Conservation (phyloP, 2,113 vertebrate genomes). For the Patagioenas fasciata region DNA sequence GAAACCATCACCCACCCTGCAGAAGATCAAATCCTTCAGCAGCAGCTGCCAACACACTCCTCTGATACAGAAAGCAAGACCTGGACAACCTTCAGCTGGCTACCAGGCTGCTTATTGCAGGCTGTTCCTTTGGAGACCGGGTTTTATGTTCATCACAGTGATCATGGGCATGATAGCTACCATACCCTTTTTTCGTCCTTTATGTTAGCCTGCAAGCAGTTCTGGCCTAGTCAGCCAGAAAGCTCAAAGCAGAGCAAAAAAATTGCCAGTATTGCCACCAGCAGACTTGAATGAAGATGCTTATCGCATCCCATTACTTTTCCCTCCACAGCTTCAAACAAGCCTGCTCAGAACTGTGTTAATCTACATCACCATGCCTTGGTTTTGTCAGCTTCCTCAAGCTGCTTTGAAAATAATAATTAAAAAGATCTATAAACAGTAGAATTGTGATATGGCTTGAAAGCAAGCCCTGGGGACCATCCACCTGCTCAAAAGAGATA, state of each 20-base stretch:
- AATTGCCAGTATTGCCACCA: neutral
- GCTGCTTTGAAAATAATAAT: neutral
- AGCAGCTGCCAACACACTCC: neutral
- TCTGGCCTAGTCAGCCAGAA: neutral
- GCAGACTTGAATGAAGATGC: neutral
- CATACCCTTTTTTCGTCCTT: neutral
- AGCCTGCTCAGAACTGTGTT: neutral
- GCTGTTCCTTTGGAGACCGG: neutral
- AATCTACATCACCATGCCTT: accelerated
- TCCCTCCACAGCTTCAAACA: neutral
- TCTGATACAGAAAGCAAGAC: neutral
- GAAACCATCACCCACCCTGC: neutral
- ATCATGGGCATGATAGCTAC: neutral
- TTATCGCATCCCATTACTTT: neutral
- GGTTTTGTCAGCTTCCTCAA: neutral
- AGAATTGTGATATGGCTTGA: neutral
- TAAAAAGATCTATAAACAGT: neutral
- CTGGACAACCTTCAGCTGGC: neutral
- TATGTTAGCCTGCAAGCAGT: neutral
- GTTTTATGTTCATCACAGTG: neutral
- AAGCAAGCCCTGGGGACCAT: neutral
- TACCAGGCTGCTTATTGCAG: neutral
- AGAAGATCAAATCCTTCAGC: neutral
- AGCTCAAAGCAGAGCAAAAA: neutral
- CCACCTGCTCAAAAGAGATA: neutral